Percentiles rank a stretch among this genome's conserved stretches.
These are phyloP conservation scores for Echeneis naucrates DNA, from an alignment of 2,797 vertebrate species.

Conservation along the genomic window DNA sequence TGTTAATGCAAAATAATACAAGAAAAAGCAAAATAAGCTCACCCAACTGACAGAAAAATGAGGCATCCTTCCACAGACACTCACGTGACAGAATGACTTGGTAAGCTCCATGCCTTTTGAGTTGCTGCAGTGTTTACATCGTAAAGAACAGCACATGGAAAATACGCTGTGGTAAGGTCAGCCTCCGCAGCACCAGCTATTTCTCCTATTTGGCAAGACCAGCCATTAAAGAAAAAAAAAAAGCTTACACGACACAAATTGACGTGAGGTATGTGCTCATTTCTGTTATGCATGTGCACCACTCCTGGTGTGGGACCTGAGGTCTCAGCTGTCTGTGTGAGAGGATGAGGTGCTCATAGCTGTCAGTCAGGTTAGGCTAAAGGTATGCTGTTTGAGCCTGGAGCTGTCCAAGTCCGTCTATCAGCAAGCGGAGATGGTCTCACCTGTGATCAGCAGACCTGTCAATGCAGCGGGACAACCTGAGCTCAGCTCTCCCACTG, in stretches of 20 bases:
- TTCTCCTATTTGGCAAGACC: slow-evolving; percentile 47
- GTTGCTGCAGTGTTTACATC: slow-evolving; percentile 32
- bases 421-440: slow-evolving; percentile 37
- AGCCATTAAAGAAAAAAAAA: slow-evolving; percentile 49
- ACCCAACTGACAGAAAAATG: not conserved
- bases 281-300: slow-evolving; percentile 35
- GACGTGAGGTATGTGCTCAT: slow-evolving; percentile 51
- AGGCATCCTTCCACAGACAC: not conserved
- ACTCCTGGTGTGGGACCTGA: too few species aligned
- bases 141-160: slow-evolving; percentile 54
- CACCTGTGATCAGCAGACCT: slow-evolving; percentile 59
- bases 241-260: slow-evolving; percentile 53
- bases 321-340: slow-evolving; percentile 31
- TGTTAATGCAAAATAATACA: not conserved
- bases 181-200: slow-evolving; percentile 36
- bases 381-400: slow-evolving; percentile 38
- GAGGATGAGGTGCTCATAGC: slow-evolving; percentile 48
- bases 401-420: slow-evolving; percentile 46
- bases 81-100: not conserved
- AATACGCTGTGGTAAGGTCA: slow-evolving; percentile 56
- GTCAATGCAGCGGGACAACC: slow-evolving; percentile 44
- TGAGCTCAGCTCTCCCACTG: slow-evolving; percentile 22
- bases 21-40: not conserved
- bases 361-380: slow-evolving; percentile 52
- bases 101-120: slow-evolving; percentile 4